These are phyloP conservation scores for Enhydra lutris DNA, from an alignment of 2,113 vertebrate species.

Conservation along the genomic window DNA sequence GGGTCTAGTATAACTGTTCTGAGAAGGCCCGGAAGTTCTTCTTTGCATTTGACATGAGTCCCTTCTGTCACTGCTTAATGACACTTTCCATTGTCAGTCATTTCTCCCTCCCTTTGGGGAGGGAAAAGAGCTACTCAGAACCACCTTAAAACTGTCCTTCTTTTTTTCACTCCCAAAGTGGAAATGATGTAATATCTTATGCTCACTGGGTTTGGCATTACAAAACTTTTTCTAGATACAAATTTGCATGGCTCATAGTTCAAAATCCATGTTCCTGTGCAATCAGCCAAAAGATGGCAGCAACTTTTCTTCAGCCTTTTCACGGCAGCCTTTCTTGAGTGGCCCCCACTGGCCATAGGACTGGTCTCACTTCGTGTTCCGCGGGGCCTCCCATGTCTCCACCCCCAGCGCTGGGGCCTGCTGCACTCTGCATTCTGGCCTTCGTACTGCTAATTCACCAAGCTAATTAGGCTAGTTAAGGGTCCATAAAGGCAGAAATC, in stretches of 20 bases:
- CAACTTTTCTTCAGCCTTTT: constrained; percentile 18
- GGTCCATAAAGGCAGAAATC: constrained; percentile 68
- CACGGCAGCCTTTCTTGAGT: neutral
- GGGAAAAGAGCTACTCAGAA: constrained; percentile 30
- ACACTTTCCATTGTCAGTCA: neutral
- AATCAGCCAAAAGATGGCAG: neutral
- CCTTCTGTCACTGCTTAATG: neutral
- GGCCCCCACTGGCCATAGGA: neutral
- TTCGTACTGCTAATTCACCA: constrained; percentile 26
- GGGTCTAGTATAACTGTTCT: neutral
- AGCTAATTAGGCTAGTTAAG: constrained; percentile 72
- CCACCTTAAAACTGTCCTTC: neutral
- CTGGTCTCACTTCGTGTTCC: neutral
- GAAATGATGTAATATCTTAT: neutral
- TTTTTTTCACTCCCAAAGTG: neutral
- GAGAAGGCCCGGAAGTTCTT: neutral
- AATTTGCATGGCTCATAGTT: constrained; percentile 23
- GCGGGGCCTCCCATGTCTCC: neutral
- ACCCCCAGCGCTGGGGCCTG: neutral
- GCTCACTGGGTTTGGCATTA: neutral
- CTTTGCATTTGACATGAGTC: neutral
- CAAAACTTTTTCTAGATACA: constrained; percentile 29
- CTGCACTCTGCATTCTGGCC: constrained; percentile 2
- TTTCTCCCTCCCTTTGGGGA: neutral
- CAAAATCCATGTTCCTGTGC: constrained; percentile 5